Conservation (phyloP, 92 coral and sea anemone species). For the Virgularia gustaviana region DNA sequence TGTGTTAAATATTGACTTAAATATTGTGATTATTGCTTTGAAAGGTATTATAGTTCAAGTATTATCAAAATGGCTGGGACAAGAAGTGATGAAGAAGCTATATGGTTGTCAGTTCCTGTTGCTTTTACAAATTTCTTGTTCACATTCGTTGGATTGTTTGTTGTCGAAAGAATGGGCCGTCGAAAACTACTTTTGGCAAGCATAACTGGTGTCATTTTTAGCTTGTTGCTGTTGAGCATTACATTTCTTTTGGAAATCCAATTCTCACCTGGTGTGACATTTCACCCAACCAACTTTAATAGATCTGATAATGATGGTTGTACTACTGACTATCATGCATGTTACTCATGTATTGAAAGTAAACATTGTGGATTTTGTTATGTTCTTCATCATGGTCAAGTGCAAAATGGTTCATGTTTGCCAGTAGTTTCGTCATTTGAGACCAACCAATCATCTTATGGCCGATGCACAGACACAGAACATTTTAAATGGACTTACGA, state of each 20-base stretch:
- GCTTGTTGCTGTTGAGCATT: constrained; percentile 68
- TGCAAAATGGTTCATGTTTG: constrained; percentile 74
- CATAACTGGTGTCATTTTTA: constrained; percentile 67
- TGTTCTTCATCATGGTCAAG: constrained; percentile 18
- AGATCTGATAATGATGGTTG: neutral
- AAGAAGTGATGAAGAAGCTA: constrained; percentile 59
- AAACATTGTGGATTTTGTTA: constrained; percentile 70
- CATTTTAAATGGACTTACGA: constrained; percentile 44
- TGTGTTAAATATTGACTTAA: too few relatives aligned
- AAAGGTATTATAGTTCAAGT: constrained; percentile 94
- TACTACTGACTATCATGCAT: neutral
- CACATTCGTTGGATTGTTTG: constrained; percentile 67
- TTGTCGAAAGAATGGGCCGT: constrained; percentile 81
- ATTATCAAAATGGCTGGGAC: constrained; percentile 89
- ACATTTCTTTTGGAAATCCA: constrained; percentile 65
- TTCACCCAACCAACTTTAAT: neutral
- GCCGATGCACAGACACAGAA: constrained; percentile 59
- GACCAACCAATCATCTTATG: constrained; percentile 39
- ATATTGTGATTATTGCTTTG: neutral
- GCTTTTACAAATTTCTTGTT: constrained; percentile 76
- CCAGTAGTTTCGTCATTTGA: constrained; percentile 40
- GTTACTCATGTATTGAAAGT: constrained; percentile 14
- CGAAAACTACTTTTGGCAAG: constrained; percentile 78
- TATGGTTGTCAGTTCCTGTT: constrained; percentile 85
- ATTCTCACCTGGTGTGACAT: neutral